Conservation (phyloP, 2,888 invertebrate species). For the Dryomyza anilis region DNA sequence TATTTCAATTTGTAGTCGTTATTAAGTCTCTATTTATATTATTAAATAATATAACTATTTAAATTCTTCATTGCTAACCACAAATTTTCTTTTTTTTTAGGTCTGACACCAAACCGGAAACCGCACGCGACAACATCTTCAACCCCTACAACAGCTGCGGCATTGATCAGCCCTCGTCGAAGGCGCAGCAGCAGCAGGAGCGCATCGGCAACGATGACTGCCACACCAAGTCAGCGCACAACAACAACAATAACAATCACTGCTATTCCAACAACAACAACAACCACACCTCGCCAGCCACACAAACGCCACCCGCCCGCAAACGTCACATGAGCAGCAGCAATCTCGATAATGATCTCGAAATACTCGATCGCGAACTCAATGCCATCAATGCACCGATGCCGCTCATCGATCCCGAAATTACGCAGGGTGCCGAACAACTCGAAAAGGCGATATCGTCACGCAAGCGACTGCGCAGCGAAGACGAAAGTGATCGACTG, state of each 20-base stretch:
- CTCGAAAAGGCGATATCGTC: conserved; percentile 59
- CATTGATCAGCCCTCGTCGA: conserved; percentile 46
- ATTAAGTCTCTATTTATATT: no score
- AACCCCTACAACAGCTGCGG: conserved; percentile 51
- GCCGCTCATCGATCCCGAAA: conserved; percentile 61
- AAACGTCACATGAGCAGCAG: conserved; percentile 54
- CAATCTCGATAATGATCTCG: conserved; percentile 61
- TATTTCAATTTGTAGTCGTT: no score
- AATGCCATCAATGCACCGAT: conserved; percentile 62
- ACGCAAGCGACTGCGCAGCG: conserved; percentile 62
- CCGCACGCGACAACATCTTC: conserved; percentile 59
- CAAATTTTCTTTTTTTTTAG: conserved; percentile 36
- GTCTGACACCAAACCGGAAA: conserved; percentile 53
- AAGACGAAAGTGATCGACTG: conserved; percentile 70
- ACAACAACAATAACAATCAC: conserved; percentile 25
- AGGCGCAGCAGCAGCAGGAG: conserved; percentile 35
- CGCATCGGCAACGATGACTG: conserved; percentile 43
- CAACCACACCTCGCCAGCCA: conserved; percentile 15
- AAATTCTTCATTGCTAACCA: no score
- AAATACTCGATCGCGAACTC: conserved; percentile 61
- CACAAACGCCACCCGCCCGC: conserved; percentile 35
- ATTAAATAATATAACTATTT: no score
- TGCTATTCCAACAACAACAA: conserved; percentile 19
- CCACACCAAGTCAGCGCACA: conserved; percentile 32
- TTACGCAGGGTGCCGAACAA: conserved; percentile 61